A percentile compares a stretch with the other conserved stretches of the same genome.
These are phyloP conservation scores for Diphyllodes magnificus DNA, from an alignment of 2,113 vertebrate genomes.

Conservation along the genomic window DNA sequence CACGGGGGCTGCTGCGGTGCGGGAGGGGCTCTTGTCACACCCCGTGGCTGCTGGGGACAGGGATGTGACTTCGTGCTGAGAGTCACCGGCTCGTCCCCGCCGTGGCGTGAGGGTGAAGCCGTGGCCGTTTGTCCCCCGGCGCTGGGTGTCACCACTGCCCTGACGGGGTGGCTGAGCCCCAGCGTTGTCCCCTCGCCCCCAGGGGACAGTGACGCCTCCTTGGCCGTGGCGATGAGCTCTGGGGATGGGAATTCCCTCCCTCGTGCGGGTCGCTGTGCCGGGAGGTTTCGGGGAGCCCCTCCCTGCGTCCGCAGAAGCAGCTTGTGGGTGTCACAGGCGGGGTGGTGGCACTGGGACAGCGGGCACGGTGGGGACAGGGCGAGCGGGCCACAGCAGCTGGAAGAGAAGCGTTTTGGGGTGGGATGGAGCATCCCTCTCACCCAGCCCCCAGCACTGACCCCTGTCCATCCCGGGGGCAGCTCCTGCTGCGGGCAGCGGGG, in stretches of 20 bases:
- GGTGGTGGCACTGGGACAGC: neutral
- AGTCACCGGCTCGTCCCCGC: accelerated
- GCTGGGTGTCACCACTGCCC: neutral
- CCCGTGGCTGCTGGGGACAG: neutral
- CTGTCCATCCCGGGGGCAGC: neutral
- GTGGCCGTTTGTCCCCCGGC: neutral
- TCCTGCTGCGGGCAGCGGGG: neutral
- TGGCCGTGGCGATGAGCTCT: accelerated
- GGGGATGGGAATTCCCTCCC: neutral
- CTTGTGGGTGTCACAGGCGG: accelerated
- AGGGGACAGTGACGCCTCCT: neutral
- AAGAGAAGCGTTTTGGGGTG: neutral
- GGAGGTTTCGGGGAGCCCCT: neutral
- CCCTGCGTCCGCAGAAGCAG: neutral
- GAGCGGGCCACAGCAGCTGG: neutral
- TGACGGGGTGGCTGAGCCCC: neutral
- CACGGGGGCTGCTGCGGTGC: accelerated
- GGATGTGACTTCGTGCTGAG: accelerated
- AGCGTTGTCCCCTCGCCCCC: accelerated
- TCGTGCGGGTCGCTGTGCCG: accelerated
- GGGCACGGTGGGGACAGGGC: accelerated
- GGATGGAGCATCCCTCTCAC: too few species aligned
- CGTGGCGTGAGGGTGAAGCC: neutral
- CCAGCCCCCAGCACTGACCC: neutral
- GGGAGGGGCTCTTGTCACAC: accelerated